Conservation (phyloP, 1,140 invertebrate genomes). For the Rhopalosiphum padi region DNA sequence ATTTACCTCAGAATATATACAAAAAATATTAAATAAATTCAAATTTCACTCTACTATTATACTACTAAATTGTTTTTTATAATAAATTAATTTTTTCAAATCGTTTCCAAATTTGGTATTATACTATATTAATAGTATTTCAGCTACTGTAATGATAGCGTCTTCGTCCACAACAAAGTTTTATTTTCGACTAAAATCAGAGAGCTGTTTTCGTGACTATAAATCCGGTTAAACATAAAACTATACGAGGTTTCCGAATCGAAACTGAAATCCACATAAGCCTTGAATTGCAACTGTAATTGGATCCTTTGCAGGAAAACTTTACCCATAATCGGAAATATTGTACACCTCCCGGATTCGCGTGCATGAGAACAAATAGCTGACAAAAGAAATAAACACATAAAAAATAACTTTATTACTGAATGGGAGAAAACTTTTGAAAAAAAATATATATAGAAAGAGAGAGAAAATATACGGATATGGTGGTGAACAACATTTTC, state of each 20-base stretch:
- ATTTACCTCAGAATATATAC: neutral
- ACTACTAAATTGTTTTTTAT: neutral
- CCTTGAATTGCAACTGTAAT: slow-evolving; percentile 52
- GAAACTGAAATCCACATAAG: slow-evolving; percentile 47
- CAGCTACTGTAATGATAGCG: neutral
- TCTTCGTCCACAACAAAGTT: neutral
- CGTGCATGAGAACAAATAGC: slow-evolving; percentile 19
- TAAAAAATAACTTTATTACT: slow-evolving; percentile 51
- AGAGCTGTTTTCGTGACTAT: neutral
- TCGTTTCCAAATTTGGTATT: neutral
- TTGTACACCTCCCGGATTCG: slow-evolving; percentile 41
- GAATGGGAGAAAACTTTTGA: neutral
- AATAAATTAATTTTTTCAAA: neutral
- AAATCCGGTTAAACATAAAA: slow-evolving; percentile 51
- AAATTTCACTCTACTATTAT: neutral
- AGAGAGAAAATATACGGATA: neutral
- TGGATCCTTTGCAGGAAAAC: slow-evolving; percentile 48
- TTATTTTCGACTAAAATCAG: neutral
- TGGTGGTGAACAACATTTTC: neutral
- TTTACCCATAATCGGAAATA: slow-evolving; percentile 51
- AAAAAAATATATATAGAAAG: neutral
- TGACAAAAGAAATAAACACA: slow-evolving; percentile 46
- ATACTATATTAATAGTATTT: neutral
- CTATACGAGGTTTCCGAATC: slow-evolving; percentile 16
- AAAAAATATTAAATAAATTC: neutral